These are phyloP conservation scores for Drosophila maculinotata DNA, from an alignment of 2,888 invertebrate species.

Conservation along the genomic window DNA sequence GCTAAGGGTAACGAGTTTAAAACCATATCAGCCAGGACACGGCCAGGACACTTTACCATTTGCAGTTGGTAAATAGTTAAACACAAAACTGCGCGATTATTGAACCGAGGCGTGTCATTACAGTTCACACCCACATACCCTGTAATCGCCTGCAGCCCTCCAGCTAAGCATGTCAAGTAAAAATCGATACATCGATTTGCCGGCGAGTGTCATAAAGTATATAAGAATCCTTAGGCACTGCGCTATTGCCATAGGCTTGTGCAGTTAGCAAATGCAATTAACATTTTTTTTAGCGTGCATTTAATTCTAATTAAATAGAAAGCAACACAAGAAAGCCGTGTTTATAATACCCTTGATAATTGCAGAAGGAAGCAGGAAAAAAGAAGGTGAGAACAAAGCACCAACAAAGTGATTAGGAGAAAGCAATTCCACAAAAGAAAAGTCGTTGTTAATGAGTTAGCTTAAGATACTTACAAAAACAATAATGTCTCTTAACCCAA, in stretches of 20 bases:
- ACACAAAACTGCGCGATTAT: constrained; percentile 37
- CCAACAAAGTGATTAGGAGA: neutral
- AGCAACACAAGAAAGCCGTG: neutral
- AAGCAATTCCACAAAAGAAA: too few species aligned
- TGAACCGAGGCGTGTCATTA: constrained; percentile 13
- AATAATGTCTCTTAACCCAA: too few species aligned
- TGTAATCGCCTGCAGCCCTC: neutral
- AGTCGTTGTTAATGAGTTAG: too few species aligned
- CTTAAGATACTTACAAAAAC: too few species aligned
- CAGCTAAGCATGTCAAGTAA: constrained; percentile 49
- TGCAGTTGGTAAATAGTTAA: constrained; percentile 51
- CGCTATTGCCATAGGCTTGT: constrained; percentile 4
- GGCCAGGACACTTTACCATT: constrained; percentile 40
- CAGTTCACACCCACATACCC: neutral
- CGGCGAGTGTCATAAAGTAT: constrained; percentile 26
- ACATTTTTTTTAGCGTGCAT: constrained; percentile 41
- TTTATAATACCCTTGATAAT: neutral
- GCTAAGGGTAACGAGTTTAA: constrained; percentile 23
- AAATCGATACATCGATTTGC: constrained; percentile 57
- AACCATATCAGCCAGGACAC: constrained; percentile 26
- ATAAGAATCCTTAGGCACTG: constrained; percentile 7
- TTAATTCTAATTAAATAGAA: constrained; percentile 50
- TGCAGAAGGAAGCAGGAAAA: too few species aligned
- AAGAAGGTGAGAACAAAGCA: neutral
- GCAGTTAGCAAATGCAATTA: constrained; percentile 62